Evolutionary conservation across 2,888 invertebrate species (phyloP), one percentile per base, ranked within the genome.

Genomic region (Clitarchus hookeri): DNA sequence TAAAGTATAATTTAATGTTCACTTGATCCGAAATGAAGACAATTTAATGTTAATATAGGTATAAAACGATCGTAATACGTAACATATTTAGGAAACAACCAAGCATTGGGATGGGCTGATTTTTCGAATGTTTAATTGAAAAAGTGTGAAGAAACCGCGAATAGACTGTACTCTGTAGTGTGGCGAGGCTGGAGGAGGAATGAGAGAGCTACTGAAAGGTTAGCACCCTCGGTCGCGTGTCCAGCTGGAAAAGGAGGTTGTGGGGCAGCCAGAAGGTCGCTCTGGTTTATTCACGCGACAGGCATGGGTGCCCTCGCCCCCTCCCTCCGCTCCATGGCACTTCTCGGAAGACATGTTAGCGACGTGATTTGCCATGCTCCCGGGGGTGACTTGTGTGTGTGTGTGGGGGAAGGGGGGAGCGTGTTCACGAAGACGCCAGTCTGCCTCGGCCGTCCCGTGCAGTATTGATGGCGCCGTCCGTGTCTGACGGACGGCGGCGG

Each of bases 271-370:
- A 53, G 53, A 53, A 65, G 65, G 65, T 65, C 65, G 65, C 65
- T n/a, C 65, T 65, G 65, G 65, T 65, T 65, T 65, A 65, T 65
- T 65, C n/a, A 65, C 65, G 65, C 65, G 65, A 65, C n/a, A n/a
- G 1, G 65, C 65, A 8, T 23, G 23, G 48, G 23, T 65, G 65
- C 65, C n/a, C 65, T 19, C 8, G 11, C n/a, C 65, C n/a, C n/a
- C 23, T 23, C 23, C n/a, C n/a, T 23, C 16, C 65, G 0, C 65
- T 23, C 8, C 1, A 0, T 2, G 1, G 8, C n/a, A 65, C 8
- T n/a, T n/a, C 65, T 19, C 16, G 65, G 65, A 0, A 65, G 65
- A 65, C 65, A 65, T 65, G 65, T n/a, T 65, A n/a, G 65, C n/a
- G 65, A 65, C 65, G 65, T 65, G 65, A 65, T 65, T 65, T 65